Conservation (phyloP, 2,797 vertebrate species). For the Austrolebias charrua region DNA sequence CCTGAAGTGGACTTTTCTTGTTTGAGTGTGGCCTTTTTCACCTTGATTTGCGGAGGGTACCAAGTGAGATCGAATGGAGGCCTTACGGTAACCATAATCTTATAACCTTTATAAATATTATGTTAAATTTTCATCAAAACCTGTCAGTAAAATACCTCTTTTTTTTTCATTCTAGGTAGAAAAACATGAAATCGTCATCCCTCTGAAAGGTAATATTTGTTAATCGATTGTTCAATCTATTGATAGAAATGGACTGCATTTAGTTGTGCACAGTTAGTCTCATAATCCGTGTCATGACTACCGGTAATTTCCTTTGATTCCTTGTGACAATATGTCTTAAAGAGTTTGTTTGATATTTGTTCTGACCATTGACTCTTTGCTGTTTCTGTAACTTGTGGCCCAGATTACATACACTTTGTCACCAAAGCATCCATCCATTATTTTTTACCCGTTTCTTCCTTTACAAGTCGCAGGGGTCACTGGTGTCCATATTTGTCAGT, state of each 20-base stretch:
- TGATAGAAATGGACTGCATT: background rate
- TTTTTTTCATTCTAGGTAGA: slow-evolving; percentile 58
- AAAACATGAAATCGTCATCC: slow-evolving; percentile 65
- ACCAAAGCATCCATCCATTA: too few relatives aligned
- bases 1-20: slow-evolving; percentile 7
- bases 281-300: background rate
- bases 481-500: too few relatives aligned
- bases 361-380: background rate
- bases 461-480: too few relatives aligned
- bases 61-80: slow-evolving; percentile 53
- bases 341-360: slow-evolving; percentile 1
- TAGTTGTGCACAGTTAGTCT: background rate
- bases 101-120: background rate
- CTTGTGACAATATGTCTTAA: background rate
- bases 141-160: background rate
- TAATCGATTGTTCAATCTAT: background rate
- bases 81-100: slow-evolving; percentile 49
- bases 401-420: background rate
- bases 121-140: background rate
- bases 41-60: slow-evolving; percentile 56
- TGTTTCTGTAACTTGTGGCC: slow-evolving; percentile 24
- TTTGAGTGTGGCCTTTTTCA: slow-evolving; percentile 49
- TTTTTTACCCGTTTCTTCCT: too few relatives aligned
- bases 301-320: background rate
- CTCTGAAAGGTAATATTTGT: slow-evolving; percentile 71